These are phyloP conservation scores for Umimayanthus chanpuru DNA, from an alignment of 92 coral and sea anemone species.

Conservation along the genomic window DNA sequence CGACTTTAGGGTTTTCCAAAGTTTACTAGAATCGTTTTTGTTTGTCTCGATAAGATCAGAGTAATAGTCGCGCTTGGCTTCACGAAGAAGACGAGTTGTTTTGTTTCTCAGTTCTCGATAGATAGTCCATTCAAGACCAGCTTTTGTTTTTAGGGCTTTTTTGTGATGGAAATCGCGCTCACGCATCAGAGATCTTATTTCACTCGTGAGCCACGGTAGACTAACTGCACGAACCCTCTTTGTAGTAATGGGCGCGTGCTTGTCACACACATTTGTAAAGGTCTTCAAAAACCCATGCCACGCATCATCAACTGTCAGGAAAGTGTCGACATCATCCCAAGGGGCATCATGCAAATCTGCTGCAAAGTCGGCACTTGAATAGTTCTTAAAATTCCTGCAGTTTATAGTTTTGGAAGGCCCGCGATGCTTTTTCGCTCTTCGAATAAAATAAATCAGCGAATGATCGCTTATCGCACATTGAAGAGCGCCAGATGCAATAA, in stretches of 20 bases:
- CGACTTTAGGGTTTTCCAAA: constrained; percentile 56
- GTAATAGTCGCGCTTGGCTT: constrained; percentile 53
- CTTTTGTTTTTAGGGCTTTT: constrained; percentile 43
- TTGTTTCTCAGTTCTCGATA: constrained; percentile 56
- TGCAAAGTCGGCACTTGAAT: neutral
- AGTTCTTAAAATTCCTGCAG: no score
- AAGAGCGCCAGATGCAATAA: constrained; percentile 33
- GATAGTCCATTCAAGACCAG: constrained; percentile 16
- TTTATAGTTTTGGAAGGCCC: no score
- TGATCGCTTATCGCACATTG: constrained; percentile 47
- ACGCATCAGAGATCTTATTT: constrained; percentile 49
- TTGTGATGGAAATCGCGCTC: constrained; percentile 50
- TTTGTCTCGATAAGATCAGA: constrained; percentile 49
- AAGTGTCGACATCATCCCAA: constrained; percentile 23
- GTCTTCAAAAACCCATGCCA: neutral
- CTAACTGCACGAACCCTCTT: constrained; percentile 42
- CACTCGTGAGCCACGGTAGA: constrained; percentile 60
- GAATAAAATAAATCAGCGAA: no score
- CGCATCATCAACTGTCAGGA: neutral
- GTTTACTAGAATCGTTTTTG: constrained; percentile 46
- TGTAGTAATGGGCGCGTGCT: constrained; percentile 41
- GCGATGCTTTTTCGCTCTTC: no score
- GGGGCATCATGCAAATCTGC: constrained; percentile 37
- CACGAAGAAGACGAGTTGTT: constrained; percentile 56
- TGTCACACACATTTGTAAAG: constrained; percentile 1